Percentiles rank a stretch among this genome's conserved stretches.
phyloP scores from a whole-genome alignment of 1,140 invertebrate genomes.

The Drosophila jambulina region DNA sequence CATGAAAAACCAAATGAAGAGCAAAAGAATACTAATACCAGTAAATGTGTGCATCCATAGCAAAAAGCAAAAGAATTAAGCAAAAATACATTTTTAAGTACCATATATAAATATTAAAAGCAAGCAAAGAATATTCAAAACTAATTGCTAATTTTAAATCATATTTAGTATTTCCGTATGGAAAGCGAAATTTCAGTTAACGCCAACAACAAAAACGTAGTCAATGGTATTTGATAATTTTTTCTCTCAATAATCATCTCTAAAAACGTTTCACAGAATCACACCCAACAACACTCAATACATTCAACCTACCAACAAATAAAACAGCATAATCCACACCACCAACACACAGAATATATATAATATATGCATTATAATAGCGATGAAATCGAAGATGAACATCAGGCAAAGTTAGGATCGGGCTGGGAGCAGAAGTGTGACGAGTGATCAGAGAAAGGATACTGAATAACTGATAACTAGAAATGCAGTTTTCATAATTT shows the following conservation, averaged over 20 bases:
- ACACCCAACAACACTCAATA: constrained; percentile 49
- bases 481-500: constrained; percentile 73
- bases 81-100: constrained; percentile 75
- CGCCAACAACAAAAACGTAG: constrained; percentile 50
- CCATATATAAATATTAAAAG: constrained; percentile 63
- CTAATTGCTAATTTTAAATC: constrained; percentile 74
- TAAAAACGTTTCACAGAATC: constrained; percentile 28
- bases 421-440: constrained; percentile 18
- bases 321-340: constrained; percentile 74
- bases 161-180: constrained; percentile 46
- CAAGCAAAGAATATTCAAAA: constrained; percentile 61
- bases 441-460: constrained; percentile 13
- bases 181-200: constrained; percentile 63
- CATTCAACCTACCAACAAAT: constrained; percentile 67
- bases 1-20: constrained; percentile 34
- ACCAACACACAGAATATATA: constrained; percentile 58
- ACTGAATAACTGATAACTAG: constrained; percentile 36
- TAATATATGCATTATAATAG: constrained; percentile 23
- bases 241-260: constrained; percentile 53
- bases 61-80: constrained; percentile 43
- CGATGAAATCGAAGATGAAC: constrained; percentile 27
- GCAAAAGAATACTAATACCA: constrained; percentile 35
- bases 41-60: constrained; percentile 78
- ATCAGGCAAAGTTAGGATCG: constrained; percentile 35
- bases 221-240: constrained; percentile 38